phyloP scores from a whole-genome alignment of 1,140 invertebrate genomes.

The Helicoverpa armigera region DNA sequence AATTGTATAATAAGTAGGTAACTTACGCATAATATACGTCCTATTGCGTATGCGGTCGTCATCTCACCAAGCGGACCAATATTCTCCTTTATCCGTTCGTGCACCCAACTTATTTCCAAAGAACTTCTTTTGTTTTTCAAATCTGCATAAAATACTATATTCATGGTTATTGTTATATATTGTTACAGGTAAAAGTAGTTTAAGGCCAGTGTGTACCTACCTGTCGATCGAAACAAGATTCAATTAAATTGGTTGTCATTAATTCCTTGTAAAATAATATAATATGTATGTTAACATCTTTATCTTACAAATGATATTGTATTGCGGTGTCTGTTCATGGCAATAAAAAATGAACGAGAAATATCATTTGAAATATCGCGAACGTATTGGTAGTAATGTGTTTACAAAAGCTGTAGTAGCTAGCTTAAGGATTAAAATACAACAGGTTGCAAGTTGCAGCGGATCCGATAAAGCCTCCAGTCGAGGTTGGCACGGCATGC shows the following conservation, averaged over 20 bases:
- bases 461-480: conserved; percentile 78
- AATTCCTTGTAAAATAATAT: conserved; percentile 4
- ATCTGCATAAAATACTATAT: neutral
- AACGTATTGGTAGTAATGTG: conserved; percentile 59
- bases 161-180: neutral
- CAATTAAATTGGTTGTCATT: neutral
- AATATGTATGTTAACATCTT: neutral
- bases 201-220: neutral
- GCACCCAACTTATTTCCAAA: neutral
- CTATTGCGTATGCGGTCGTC: conserved; percentile 15
- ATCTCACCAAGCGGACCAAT: neutral
- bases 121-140: neutral
- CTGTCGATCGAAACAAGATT: neutral
- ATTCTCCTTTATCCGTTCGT: neutral
- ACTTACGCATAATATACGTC: conserved; percentile 17
- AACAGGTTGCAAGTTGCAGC: conserved; percentile 77
- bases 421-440: conserved; percentile 77
- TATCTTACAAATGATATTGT: conserved; percentile 10
- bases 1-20: conserved; percentile 50
- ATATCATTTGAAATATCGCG: conserved; percentile 46
- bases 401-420: conserved; percentile 69
- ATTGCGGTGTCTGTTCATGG: neutral
- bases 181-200: no score
- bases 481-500: conserved; percentile 73
- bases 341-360: conserved; percentile 11